These are phyloP conservation scores for Phyllotis vaccarum DNA, from an alignment of 2,797 vertebrate genomes.

Conservation along the genomic window DNA sequence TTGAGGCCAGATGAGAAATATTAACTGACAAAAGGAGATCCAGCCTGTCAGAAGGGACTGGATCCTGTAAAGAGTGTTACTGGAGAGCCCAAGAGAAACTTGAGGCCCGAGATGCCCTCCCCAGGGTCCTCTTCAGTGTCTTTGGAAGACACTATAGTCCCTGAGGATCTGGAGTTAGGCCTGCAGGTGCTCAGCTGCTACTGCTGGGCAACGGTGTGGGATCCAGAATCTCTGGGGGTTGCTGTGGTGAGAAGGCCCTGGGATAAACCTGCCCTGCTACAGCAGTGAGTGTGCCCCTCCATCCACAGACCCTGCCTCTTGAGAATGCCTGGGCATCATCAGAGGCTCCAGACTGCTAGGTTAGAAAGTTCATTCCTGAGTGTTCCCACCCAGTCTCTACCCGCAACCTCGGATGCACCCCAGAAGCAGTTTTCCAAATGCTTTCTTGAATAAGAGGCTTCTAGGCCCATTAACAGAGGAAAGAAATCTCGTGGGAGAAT, in stretches of 20 bases:
- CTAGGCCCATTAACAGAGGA: not conserved
- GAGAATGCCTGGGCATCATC: not conserved
- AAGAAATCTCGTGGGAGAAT: not conserved
- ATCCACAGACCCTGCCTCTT: not conserved
- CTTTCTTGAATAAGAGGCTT: not conserved
- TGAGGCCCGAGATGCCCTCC: not conserved
- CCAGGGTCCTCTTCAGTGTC: not conserved
- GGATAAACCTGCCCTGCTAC: not conserved
- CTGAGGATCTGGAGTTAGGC: not conserved
- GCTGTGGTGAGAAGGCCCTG: not conserved
- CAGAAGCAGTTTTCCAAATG: not conserved
- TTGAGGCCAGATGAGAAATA: slow-evolving; percentile 53
- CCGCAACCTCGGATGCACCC: not conserved
- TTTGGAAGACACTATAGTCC: not conserved
- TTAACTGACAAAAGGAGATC: slow-evolving; percentile 80
- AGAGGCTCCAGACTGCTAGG: not conserved
- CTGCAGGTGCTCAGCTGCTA: not conserved
- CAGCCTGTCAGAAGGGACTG: not conserved
- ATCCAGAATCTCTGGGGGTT: not conserved
- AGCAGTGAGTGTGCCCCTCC: not conserved
- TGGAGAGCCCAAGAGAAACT: not conserved
- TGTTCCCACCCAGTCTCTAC: too few relatives aligned
- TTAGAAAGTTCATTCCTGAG: not conserved
- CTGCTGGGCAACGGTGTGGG: not conserved
- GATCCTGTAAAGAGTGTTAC: not conserved